Base-by-base conservation (phyloP, 1,140 invertebrate species). In the Heliconius congener region DNA sequence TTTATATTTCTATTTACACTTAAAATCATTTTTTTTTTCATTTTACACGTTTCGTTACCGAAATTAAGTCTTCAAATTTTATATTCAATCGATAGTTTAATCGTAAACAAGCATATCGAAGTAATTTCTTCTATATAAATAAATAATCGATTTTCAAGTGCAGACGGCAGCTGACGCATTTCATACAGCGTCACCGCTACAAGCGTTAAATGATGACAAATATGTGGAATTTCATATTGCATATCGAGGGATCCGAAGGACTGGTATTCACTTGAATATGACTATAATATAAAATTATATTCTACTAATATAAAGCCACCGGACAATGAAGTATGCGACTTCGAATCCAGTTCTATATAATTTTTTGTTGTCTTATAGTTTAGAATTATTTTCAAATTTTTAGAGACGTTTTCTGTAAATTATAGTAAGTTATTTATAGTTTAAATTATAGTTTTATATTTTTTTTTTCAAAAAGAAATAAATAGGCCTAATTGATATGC, bases 181-280 rank as follows among this genome's bases (percentile, higher is more conserved):
- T 39, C 55, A 50, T 42, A 23, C 30, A 52, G 37, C n/a, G n/a
- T 34, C 42, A 60, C 75, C 75, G 8, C 75, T 46, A 73, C 50
- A 57, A 57, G 76, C 76, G 71, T 77, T 71, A 77, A 77, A 77
- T 73, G 73, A 77, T 72, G 30, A 73, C 76, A 77, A 71, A 77
- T 77, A 77, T 77, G 71, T 77, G 76, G 50, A 77, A 77, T 77
- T 52, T 73, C 72, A 60, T 70, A 76, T 66, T 72, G 71, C 71
- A 72, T 71, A 71, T 72, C 37, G 60, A 46, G 60, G 60, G 60
- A 66, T 66, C 60, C 23, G 9, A 66, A 66, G 60, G 60, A 66
- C 60, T 11, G 60, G 60, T 66, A 66, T 66, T 66, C 60, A 66
- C 27, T 66, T 66, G 11, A 13, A 23, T 27, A 30, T 66, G 60